Percentiles rank a stretch among this genome's conserved stretches.
Conservation (phyloP, 2,888 invertebrate species). For the Oxycera nigricornis region DNA sequence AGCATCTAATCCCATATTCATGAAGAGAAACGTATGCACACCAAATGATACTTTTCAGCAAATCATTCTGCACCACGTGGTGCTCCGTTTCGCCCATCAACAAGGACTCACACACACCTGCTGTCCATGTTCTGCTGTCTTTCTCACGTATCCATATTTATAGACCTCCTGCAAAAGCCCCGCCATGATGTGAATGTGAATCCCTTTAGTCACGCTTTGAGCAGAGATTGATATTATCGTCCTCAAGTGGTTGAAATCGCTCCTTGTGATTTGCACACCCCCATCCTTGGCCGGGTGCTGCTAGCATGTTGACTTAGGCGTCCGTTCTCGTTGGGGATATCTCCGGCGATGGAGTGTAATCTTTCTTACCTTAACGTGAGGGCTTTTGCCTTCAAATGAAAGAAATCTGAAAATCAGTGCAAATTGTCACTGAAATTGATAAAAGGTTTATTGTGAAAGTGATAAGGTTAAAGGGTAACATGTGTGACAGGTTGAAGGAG, state of each 20-base stretch:
- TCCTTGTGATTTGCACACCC: background rate
- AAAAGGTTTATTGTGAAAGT: slow-evolving; percentile 34
- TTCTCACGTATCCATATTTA: background rate
- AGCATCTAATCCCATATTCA: too few species aligned
- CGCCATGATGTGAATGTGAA: background rate
- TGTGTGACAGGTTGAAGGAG: slow-evolving; percentile 5
- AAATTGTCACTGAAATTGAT: slow-evolving; percentile 39
- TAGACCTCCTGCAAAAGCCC: too few species aligned
- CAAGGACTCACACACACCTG: slow-evolving; percentile 1
- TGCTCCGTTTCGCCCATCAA: too few species aligned
- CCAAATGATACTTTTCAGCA: too few species aligned
- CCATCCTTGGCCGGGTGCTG: background rate
- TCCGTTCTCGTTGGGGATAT: background rate
- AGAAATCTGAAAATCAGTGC: slow-evolving; percentile 9
- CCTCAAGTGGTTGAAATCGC: slow-evolving; percentile 12
- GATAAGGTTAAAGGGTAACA: slow-evolving; percentile 33
- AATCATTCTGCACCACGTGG: too few species aligned
- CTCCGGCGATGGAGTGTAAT: background rate
- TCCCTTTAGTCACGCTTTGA: slow-evolving; percentile 15
- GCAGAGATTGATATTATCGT: slow-evolving; percentile 24
- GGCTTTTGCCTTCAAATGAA: background rate
- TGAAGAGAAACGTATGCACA: too few species aligned
- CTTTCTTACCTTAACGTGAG: background rate
- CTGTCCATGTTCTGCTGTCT: background rate
- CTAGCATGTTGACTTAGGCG: background rate